Evolutionary conservation across 1,140 invertebrate species (phyloP).

Genomic region (Bombus pascuorum): DNA sequence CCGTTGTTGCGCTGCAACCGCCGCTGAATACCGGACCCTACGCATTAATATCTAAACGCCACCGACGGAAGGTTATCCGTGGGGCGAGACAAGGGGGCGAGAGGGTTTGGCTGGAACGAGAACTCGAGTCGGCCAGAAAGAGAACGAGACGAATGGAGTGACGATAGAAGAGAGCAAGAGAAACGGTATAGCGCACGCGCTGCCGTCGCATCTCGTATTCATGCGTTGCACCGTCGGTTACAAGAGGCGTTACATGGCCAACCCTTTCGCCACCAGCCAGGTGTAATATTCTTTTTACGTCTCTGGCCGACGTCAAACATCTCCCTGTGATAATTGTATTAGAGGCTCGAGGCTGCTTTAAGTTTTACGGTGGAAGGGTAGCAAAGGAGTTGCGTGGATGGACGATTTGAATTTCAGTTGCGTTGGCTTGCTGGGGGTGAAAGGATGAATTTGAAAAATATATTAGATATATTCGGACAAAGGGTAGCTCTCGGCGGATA

Average conservation of each 20-base stretch:
- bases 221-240: conserved; percentile 59
- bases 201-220: conserved; percentile 59
- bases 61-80: not conserved
- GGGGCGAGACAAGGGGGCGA: conserved; percentile 1
- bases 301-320: conserved; percentile 52
- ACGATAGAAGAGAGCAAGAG: not conserved
- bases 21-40: conserved; percentile 56
- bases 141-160: not conserved
- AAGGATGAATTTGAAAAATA: not conserved
- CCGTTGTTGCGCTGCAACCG: conserved; percentile 64
- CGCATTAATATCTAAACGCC: conserved; percentile 68
- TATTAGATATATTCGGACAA: not conserved
- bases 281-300: conserved; percentile 63
- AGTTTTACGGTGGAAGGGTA: not conserved
- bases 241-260: conserved; percentile 54
- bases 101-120: conserved; percentile 7
- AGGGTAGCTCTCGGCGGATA: not conserved
- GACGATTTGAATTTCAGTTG: not conserved
- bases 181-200: conserved; percentile 26
- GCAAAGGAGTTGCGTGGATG: not conserved
- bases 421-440: not conserved
- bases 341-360: conserved; percentile 20
- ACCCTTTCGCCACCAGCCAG: conserved; percentile 56
- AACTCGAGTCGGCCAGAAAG: not conserved
- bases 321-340: conserved; percentile 58